Evolutionary conservation across 1,140 invertebrate genomes (phyloP).

Genomic region (Panagrolaimus sp.): DNA sequence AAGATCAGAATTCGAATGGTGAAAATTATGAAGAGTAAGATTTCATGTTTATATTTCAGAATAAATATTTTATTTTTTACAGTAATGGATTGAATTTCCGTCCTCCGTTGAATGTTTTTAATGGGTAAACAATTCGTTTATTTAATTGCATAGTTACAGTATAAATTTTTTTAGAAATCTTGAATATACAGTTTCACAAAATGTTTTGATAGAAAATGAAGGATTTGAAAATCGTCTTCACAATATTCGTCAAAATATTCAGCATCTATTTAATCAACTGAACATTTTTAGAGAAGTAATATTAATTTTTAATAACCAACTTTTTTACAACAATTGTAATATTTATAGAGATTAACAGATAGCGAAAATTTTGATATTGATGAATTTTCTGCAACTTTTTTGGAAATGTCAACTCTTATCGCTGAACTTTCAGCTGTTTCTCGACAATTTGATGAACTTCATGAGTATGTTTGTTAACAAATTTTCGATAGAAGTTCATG

Average conservation of each 20-base stretch:
- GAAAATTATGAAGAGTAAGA: no score
- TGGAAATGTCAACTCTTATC: not conserved
- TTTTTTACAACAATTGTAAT: no score
- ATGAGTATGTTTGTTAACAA: not conserved
- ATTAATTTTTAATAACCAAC: not conserved
- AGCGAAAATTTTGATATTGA: not conserved
- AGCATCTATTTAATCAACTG: not conserved
- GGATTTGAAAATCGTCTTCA: slow-evolving; percentile 3
- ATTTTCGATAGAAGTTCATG: no score
- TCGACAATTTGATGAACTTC: not conserved
- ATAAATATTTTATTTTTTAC: no score
- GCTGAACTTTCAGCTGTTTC: not conserved
- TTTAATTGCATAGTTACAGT: no score
- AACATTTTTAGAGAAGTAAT: not conserved
- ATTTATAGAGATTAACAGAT: not conserved
- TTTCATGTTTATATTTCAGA: no score
- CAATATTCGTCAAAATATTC: not conserved
- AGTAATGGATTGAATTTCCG: no score
- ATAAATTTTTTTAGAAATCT: no score
- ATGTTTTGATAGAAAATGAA: not conserved
- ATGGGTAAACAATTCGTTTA: no score
- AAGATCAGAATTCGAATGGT: no score
- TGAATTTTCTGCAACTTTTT: not conserved
- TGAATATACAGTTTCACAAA: no score
- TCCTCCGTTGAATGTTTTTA: not conserved